Conservation (phyloP, 2,888 invertebrate species). For the Perithous albicinctus region DNA sequence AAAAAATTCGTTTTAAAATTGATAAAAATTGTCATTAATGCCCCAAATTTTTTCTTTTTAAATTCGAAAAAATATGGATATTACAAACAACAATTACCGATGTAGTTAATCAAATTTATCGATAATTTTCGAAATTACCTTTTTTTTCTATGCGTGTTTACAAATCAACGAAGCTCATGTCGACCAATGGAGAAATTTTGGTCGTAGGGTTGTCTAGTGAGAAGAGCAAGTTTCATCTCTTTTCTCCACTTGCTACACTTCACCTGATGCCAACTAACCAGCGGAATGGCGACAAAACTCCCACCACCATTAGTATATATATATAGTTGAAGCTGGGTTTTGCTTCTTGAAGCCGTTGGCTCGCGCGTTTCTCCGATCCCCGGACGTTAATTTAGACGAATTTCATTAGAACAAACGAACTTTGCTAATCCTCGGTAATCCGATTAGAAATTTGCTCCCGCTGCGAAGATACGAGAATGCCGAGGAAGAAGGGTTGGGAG, state of each 20-base stretch:
- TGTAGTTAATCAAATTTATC: constrained; percentile 38
- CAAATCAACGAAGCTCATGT: constrained; percentile 29
- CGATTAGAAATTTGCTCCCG: constrained; percentile 84
- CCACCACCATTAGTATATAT: not conserved
- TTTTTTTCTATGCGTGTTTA: constrained; percentile 14
- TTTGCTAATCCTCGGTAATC: constrained; percentile 84
- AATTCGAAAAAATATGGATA: too few species aligned
- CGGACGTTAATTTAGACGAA: constrained; percentile 85
- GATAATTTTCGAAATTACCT: constrained; percentile 3
- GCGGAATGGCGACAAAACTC: constrained; percentile 2
- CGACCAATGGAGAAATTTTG: not conserved
- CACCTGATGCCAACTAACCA: constrained; percentile 9
- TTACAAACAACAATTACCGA: too few species aligned
- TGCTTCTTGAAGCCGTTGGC: constrained; percentile 67
- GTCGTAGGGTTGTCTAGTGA: not conserved
- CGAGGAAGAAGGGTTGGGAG: constrained; percentile 35
- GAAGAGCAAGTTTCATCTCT: constrained; percentile 8
- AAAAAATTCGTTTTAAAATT: too few species aligned
- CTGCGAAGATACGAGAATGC: constrained; percentile 76
- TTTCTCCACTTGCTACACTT: constrained; percentile 19
- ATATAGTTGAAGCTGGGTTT: not conserved
- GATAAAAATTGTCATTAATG: too few species aligned
- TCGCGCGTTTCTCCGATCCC: constrained; percentile 66
- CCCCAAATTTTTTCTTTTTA: too few species aligned
- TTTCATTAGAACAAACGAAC: constrained; percentile 85